Conservation (phyloP, 2,113 vertebrate genomes). For the Excalfactoria chinensis region DNA sequence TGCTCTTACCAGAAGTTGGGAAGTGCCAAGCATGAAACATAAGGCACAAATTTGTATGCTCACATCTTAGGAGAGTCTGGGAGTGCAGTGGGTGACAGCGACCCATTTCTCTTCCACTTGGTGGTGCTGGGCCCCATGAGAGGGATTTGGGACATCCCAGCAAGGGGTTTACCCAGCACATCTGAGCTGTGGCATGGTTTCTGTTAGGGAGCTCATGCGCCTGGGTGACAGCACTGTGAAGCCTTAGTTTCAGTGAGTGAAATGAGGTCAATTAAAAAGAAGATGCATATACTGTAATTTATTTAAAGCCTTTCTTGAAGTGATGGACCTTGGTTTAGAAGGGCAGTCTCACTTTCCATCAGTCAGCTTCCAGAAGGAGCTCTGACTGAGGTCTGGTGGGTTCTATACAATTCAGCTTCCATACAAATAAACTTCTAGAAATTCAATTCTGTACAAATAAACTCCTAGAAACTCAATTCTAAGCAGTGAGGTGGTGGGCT, state of each 20-base stretch:
- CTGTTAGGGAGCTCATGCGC: background rate
- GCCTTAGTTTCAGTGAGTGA: background rate
- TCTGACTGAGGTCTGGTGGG: background rate
- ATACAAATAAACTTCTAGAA: background rate
- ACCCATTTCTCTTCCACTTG: background rate
- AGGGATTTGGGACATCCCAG: background rate
- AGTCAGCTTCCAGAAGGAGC: background rate
- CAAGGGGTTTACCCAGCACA: background rate
- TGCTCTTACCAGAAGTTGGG: background rate
- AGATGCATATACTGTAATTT: background rate
- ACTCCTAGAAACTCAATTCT: background rate
- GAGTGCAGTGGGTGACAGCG: background rate
- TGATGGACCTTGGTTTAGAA: background rate
- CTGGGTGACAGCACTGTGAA: background rate
- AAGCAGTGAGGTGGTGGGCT: background rate
- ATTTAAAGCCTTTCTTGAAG: background rate
- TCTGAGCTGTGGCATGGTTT: background rate
- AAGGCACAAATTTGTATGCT: background rate
- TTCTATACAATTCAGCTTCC: background rate
- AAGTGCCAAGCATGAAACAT: background rate
- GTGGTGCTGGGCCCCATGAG: background rate
- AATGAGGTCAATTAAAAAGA: background rate
- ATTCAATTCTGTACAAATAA: background rate
- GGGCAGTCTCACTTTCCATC: background rate
- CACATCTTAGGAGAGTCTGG: background rate